These are phyloP conservation scores for Eupithecia tripunctaria DNA, from an alignment of 2,888 invertebrate genomes.

Conservation along the genomic window DNA sequence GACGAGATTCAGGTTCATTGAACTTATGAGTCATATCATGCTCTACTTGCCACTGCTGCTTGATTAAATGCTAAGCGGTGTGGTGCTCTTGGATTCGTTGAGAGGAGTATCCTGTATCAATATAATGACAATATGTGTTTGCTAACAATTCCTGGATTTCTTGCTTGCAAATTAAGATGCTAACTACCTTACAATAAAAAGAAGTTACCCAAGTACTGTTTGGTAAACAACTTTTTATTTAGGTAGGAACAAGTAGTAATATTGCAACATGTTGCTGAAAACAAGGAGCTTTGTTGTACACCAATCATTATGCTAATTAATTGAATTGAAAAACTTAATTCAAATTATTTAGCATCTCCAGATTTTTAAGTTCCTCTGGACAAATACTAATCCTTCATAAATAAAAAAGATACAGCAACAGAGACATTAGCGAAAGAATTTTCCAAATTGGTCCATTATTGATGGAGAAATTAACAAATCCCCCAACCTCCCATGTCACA, in stretches of 20 bases:
- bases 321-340: no score
- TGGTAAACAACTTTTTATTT: background rate
- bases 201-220: background rate
- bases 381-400: no score
- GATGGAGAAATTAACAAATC: no score
- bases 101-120: background rate
- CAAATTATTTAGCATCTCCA: no score
- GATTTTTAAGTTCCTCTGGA: no score
- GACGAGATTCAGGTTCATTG: conserved; percentile 66
- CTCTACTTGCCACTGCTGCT: conserved; percentile 68
- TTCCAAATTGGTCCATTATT: no score
- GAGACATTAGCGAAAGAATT: no score
- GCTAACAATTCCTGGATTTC: background rate
- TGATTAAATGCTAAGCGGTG: conserved; percentile 30
- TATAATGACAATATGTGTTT: background rate
- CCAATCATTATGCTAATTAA: no score
- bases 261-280: background rate
- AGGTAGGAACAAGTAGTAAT: background rate
- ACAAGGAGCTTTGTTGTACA: background rate
- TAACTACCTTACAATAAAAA: background rate
- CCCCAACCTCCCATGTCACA: no score
- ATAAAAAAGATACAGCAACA: no score
- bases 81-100: background rate
- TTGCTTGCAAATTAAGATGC: background rate
- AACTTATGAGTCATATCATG: conserved; percentile 71